Evolutionary conservation across 2,888 invertebrate genomes (phyloP), one percentile per base, ranked within the genome.

Genomic region (Acleris cristana): DNA sequence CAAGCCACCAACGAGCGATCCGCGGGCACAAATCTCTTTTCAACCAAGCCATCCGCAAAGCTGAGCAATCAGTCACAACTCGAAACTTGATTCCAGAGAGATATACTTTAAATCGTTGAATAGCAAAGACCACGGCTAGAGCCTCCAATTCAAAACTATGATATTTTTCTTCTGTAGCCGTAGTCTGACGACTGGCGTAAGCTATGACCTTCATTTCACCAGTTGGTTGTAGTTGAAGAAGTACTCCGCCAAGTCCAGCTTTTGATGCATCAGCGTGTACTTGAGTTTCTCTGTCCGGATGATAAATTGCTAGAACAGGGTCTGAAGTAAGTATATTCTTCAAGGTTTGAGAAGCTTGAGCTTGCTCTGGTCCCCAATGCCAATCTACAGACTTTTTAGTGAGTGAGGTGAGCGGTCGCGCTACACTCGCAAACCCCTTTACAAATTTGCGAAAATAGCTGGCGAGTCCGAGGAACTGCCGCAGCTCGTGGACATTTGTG

Each of bases 381-480:
- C 66, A 64, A n/a, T 58, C 51, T 3, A 44, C 26, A n/a, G 18
- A 53, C 44, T 71, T 72, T 30, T 69, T 70, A 23, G 70, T 63
- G 4, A 71, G 52, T 16, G 10, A 19, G 5, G 71, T 71, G 7
- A 71, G 51, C 2, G 72, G 71, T 40, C 69, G 48, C 12, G 70
- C 71, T 21, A 71, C 65, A 26, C 45, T 40, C 7, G 70, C 72
- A 58, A 68, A 69, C 2, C 59, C 72, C 23, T 68, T 63, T 14
- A 72, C 62, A 56, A 69, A 72, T 44, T 69, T 69, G 12, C 70
- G 52, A 55, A 69, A 71, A 53, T 70, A 70, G n/a, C 69, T 70
- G 0, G 71, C 66, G 16, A 72, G 49, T 4, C 73, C 73, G 30
- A 73, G 18, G 49, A 73, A 73, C 30, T 71, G 71, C 8, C 73